These are phyloP conservation scores for Omphaloscelis lunosa DNA, from an alignment of 2,888 invertebrate genomes.

Conservation along the genomic window DNA sequence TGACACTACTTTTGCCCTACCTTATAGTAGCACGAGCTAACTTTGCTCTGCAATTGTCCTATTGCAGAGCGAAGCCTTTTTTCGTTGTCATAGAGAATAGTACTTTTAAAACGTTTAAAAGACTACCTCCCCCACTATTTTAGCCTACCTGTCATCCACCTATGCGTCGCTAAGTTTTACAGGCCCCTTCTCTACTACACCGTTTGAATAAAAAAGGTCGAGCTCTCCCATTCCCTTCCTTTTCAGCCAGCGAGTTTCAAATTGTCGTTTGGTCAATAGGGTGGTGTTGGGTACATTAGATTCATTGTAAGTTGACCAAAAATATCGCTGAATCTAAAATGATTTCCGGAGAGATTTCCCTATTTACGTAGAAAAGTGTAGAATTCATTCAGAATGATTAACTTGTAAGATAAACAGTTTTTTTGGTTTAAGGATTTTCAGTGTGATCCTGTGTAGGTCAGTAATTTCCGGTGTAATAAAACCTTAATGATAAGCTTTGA, in stretches of 20 bases:
- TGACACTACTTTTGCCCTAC: too few relatives aligned
- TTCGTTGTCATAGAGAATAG: background rate
- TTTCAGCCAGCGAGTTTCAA: background rate
- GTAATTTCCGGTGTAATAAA: slow-evolving; percentile 18
- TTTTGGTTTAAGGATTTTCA: slow-evolving; percentile 2
- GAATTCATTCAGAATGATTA: background rate
- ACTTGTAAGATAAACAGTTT: background rate
- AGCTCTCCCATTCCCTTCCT: background rate
- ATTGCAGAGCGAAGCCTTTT: background rate
- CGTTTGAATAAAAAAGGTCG: background rate
- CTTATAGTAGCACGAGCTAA: too few relatives aligned
- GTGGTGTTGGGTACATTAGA: background rate
- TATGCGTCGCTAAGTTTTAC: background rate
- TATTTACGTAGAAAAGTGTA: background rate
- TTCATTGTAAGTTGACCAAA: background rate
- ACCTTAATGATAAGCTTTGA: slow-evolving; percentile 6
- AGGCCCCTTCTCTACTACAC: background rate
- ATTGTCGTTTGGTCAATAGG: background rate
- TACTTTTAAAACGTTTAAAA: background rate
- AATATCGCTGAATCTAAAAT: background rate
- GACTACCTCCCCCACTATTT: background rate
- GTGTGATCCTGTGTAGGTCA: slow-evolving; percentile 1
- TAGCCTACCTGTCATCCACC: background rate
- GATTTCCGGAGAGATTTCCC: too few relatives aligned
- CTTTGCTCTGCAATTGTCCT: background rate